Evolutionary conservation across 2,797 vertebrate genomes (phyloP).

Genomic region (Peromyscus attwateri): DNA sequence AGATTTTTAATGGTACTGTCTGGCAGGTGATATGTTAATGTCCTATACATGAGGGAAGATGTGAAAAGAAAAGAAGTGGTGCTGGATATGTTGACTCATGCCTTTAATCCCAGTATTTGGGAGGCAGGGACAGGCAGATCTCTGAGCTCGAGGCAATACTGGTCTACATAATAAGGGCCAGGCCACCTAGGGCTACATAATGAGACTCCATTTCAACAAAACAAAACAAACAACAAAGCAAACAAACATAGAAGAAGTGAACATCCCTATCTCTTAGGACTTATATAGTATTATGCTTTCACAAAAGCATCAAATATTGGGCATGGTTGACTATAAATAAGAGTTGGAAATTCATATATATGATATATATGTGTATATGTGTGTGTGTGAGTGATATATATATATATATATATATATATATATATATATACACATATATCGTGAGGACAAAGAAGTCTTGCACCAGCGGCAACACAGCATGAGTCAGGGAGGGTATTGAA

Average conservation of each 20-base stretch:
- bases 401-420: too few species aligned
- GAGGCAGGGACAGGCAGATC: background rate
- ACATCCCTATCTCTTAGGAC: background rate
- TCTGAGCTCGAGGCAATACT: background rate
- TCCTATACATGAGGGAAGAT: background rate
- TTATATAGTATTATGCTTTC: background rate
- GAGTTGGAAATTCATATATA: background rate
- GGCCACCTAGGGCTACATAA: too few species aligned
- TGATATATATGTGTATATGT: too few species aligned
- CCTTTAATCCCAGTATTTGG: background rate
- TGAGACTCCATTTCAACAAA: too few species aligned
- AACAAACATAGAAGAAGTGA: background rate
- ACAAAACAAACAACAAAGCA: background rate
- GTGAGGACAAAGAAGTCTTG: background rate
- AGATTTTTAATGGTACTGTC: background rate
- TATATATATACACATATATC: too few species aligned
- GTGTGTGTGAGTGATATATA: too few species aligned
- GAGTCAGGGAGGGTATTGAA: background rate
- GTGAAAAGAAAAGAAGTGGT: background rate
- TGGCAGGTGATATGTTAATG: background rate
- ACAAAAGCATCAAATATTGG: background rate
- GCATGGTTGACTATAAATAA: background rate
- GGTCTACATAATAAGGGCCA: too few species aligned
- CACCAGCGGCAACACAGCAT: background rate
- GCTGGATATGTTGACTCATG: background rate